Conservation (phyloP, 2,797 vertebrate species). For the Pseudopleuronectes americanus region DNA sequence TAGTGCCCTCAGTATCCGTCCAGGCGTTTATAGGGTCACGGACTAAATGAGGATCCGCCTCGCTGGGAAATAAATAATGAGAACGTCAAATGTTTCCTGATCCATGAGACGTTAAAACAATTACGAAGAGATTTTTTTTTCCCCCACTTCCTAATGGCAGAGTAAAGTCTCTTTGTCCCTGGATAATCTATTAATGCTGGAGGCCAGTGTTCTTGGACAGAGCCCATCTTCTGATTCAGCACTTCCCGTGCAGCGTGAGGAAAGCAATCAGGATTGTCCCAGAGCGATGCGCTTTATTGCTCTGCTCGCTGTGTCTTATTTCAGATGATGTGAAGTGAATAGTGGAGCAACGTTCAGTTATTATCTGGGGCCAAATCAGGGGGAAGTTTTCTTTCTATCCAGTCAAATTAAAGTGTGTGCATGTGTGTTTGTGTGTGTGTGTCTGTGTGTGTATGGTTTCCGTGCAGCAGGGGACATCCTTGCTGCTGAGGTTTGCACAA, state of each 20-base stretch:
- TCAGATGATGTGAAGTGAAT: conserved; percentile 49
- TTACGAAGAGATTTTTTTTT: conserved; percentile 15
- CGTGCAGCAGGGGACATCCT: conserved; percentile 35
- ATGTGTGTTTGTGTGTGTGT: conserved; percentile 11
- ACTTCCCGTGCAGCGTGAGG: conserved; percentile 44
- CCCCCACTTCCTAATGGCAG: conserved; percentile 8
- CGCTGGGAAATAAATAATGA: conserved; percentile 26
- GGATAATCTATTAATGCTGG: conserved; percentile 49
- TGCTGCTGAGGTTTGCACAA: conserved; percentile 49
- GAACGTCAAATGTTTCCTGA: conserved; percentile 39
- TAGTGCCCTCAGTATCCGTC: too few species aligned
- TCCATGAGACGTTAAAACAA: conserved; percentile 39
- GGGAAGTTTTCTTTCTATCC: conserved; percentile 20
- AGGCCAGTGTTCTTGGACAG: conserved; percentile 44
- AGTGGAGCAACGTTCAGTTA: conserved; percentile 15
- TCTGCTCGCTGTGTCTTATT: conserved; percentile 50
- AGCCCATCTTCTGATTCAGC: conserved; percentile 66
- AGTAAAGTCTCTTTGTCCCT: conserved; percentile 50
- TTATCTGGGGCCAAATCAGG: conserved; percentile 43
- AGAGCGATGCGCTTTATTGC: conserved; percentile 56
- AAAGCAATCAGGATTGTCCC: conserved; percentile 68
- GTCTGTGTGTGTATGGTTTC: conserved; percentile 10
- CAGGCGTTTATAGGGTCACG: conserved; percentile 10
- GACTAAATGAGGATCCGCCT: conserved; percentile 21
- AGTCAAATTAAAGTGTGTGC: conserved; percentile 28